These are phyloP conservation scores for Pomacea canaliculata DNA, from an alignment of 2,888 invertebrate species.

Conservation along the genomic window DNA sequence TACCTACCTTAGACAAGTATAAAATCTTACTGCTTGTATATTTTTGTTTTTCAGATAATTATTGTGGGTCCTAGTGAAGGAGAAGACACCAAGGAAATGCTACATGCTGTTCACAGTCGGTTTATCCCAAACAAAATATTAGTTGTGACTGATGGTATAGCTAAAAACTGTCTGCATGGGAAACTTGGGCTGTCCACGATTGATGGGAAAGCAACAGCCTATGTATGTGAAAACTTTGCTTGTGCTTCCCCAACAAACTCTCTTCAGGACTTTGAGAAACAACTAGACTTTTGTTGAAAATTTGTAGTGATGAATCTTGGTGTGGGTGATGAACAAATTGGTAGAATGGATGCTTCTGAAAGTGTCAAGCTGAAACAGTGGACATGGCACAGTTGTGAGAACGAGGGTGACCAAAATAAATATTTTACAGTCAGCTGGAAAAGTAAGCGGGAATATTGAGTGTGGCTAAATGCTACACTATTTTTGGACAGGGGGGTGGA, in stretches of 20 bases:
- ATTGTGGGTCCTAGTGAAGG: slow-evolving; percentile 76
- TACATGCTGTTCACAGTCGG: slow-evolving; percentile 77
- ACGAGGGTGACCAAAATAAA: too few species aligned
- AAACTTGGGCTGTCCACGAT: slow-evolving; percentile 72
- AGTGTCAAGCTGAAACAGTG: too few species aligned
- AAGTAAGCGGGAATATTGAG: too few species aligned
- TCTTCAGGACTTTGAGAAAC: slow-evolving; percentile 48
- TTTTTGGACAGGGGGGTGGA: too few species aligned
- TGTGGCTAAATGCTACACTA: too few species aligned
- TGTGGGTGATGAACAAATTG: too few species aligned
- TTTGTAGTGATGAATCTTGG: too few species aligned
- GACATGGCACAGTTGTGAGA: too few species aligned
- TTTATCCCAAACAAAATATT: slow-evolving; percentile 78
- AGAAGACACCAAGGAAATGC: slow-evolving; percentile 78
- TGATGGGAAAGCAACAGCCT: slow-evolving; percentile 79
- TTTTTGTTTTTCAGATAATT: slow-evolving; percentile 53
- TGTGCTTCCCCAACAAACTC: slow-evolving; percentile 83
- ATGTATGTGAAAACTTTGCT: slow-evolving; percentile 82
- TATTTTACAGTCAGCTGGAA: too few species aligned
- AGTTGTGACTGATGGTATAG: slow-evolving; percentile 74
- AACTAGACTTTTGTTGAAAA: slow-evolving; percentile 5
- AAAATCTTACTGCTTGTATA: too few species aligned
- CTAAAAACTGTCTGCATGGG: slow-evolving; percentile 67
- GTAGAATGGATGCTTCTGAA: too few species aligned
- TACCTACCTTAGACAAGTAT: too few species aligned